Conservation (phyloP, 2,113 vertebrate genomes). For the Aspidoscelis tigris region DNA sequence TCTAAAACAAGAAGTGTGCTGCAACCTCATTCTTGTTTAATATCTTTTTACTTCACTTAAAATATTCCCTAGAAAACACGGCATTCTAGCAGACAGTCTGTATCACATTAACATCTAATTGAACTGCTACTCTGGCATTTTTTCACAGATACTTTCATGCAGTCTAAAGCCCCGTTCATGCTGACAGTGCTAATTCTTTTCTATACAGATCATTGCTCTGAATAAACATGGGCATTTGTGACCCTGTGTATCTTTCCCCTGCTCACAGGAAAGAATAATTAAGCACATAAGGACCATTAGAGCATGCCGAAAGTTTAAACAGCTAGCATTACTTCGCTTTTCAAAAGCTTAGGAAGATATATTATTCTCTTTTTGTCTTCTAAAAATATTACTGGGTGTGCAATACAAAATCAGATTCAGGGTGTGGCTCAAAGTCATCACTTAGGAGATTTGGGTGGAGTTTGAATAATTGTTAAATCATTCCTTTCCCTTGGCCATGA, state of each 20-base stretch:
- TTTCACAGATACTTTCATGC: background rate
- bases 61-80: background rate
- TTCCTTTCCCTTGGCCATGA: too few relatives aligned
- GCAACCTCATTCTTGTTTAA: background rate
- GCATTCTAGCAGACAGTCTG: background rate
- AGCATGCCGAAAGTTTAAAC: background rate
- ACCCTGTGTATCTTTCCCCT: background rate
- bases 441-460: too few relatives aligned
- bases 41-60: background rate
- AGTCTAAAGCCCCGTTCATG: background rate
- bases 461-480: too few relatives aligned
- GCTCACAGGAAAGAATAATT: background rate
- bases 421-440: too few relatives aligned
- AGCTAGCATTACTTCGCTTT: background rate
- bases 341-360: background rate
- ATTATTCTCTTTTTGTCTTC: slow-evolving; percentile 24
- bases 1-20: background rate
- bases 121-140: background rate
- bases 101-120: background rate
- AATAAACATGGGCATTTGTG: background rate
- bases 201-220: background rate
- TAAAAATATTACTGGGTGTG: background rate
- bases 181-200: slow-evolving; percentile 9
- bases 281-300: background rate
- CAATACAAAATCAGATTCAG: background rate